Percentiles rank a stretch among this genome's conserved stretches.
Evolutionary conservation across 2,797 vertebrate genomes (phyloP).

Genomic region (Delichon dasypus): DNA sequence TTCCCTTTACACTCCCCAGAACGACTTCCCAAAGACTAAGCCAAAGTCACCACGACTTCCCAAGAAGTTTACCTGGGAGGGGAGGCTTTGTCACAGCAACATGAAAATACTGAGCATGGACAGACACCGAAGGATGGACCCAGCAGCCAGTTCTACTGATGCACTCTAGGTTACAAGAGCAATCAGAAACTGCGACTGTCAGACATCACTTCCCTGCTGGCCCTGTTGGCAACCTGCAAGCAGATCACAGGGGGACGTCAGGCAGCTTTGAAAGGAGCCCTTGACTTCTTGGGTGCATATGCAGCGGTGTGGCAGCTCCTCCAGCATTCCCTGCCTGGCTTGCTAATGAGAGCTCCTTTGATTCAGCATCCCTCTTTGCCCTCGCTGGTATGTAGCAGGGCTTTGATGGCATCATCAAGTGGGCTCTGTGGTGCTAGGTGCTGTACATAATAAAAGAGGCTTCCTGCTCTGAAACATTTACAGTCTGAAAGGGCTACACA

Average conservation of each 20-base stretch:
- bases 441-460: background rate
- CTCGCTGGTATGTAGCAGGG: background rate
- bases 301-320: background rate
- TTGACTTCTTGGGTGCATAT: slow-evolving; percentile 24
- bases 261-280: background rate
- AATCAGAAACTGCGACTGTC: background rate
- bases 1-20: slow-evolving; percentile 32
- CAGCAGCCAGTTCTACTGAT: background rate
- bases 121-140: background rate
- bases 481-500: background rate
- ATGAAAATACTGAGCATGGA: background rate
- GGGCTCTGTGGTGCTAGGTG: background rate
- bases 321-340: background rate
- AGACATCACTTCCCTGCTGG: background rate
- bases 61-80: slow-evolving; percentile 13
- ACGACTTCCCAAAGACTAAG: slow-evolving; percentile 55
- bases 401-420: background rate
- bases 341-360: slow-evolving; percentile 46
- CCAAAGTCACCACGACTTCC: slow-evolving; percentile 37
- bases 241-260: background rate
- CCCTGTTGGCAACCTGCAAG: background rate
- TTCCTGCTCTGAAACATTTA: slow-evolving; percentile 25
- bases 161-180: background rate
- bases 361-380: background rate
- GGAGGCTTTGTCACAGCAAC: background rate